Conservation (phyloP, 2,888 invertebrate species). For the Melanostoma scalare region DNA sequence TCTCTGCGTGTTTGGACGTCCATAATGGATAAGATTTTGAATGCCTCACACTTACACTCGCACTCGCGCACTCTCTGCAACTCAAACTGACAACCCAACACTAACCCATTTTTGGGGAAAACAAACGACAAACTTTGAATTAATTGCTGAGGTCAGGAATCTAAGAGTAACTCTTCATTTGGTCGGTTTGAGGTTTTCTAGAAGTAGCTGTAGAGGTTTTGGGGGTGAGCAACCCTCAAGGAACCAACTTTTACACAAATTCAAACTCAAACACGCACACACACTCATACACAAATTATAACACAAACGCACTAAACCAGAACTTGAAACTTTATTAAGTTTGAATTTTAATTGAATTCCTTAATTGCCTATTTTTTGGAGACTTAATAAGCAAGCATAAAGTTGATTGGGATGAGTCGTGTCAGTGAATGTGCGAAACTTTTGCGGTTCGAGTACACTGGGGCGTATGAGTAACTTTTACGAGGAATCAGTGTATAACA, state of each 20-base stretch:
- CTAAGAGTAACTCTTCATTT: slow-evolving; percentile 40
- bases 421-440: slow-evolving; percentile 3
- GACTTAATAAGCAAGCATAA: slow-evolving; percentile 64
- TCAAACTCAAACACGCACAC: background rate
- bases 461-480: slow-evolving; percentile 39
- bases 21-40: slow-evolving; percentile 41
- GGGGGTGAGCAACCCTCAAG: slow-evolving; percentile 21
- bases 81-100: background rate
- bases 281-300: slow-evolving; percentile 2
- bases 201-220: slow-evolving; percentile 2
- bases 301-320: slow-evolving; percentile 11
- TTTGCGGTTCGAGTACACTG: background rate
- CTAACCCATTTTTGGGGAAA: slow-evolving; percentile 17
- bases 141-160: slow-evolving; percentile 71
- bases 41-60: background rate
- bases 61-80: background rate
- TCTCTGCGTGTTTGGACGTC: slow-evolving; percentile 13
- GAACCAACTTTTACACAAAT: slow-evolving; percentile 35
- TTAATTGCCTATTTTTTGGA: slow-evolving; percentile 58
- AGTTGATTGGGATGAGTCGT: slow-evolving; percentile 30
- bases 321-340: slow-evolving; percentile 61
- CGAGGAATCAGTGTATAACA: slow-evolving; percentile 2
- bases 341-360: slow-evolving; percentile 72
- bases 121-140: slow-evolving; percentile 71
- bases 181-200: slow-evolving; percentile 49